A percentile compares a stretch with the other conserved stretches of the same genome.
Conservation (phyloP, 1,140 invertebrate species). For the Cotesia glomerata region DNA sequence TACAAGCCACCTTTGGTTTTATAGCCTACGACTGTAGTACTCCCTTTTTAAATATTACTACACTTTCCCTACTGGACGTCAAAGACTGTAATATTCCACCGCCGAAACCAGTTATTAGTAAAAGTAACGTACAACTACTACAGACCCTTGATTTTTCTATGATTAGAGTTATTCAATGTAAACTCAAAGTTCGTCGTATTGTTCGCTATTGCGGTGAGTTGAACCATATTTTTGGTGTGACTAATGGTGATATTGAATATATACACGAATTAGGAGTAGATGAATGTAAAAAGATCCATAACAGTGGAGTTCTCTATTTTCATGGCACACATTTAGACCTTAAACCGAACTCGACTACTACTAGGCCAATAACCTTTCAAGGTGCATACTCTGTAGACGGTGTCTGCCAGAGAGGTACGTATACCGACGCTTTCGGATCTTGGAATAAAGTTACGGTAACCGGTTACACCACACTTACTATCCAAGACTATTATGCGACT, state of each 20-base stretch:
- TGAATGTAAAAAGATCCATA: not conserved
- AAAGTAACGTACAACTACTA: conserved; percentile 10
- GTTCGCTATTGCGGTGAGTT: conserved; percentile 21
- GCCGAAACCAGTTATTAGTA: not conserved
- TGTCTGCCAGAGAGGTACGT: too few species aligned
- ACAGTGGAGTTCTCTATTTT: too few species aligned
- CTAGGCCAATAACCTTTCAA: too few species aligned
- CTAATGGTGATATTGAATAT: too few species aligned
- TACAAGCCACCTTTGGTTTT: not conserved
- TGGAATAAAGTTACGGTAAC: too few species aligned
- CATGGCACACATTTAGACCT: too few species aligned
- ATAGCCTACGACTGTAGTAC: conserved; percentile 18
- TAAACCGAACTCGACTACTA: too few species aligned
- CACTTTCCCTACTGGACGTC: conserved; percentile 1
- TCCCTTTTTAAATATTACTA: conserved; percentile 5
- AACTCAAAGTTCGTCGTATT: conserved; percentile 8
- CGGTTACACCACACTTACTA: too few species aligned
- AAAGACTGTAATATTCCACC: conserved; percentile 19
- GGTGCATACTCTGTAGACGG: too few species aligned
- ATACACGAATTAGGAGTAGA: conserved; percentile 6
- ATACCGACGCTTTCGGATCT: too few species aligned
- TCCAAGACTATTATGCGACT: too few species aligned
- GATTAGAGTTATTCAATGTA: conserved; percentile 13
- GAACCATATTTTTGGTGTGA: conserved; percentile 10
- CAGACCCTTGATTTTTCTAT: conserved; percentile 6